Base-by-base conservation (phyloP, 2,113 vertebrate genomes). In the Misgurnus anguillicaudatus region DNA sequence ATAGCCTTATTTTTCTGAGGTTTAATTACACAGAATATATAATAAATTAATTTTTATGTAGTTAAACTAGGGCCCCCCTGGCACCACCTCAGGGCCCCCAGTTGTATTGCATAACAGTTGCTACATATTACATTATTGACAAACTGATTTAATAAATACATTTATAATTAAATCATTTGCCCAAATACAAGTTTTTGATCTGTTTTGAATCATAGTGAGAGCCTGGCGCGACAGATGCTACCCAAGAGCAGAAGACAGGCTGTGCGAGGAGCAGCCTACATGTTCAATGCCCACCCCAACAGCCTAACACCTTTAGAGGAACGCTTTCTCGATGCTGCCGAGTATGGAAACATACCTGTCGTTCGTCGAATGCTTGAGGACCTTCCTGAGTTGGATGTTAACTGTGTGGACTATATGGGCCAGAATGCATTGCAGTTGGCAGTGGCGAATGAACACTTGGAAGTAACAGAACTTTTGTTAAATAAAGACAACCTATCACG, bases 321-420 rank as follows among this genome's bases (percentile, higher is more conserved):
- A 72, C 95, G 94, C 5, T 97, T 99, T 83, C 88, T 99, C 86
- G 96, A 98, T 69, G 97, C 98, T 0, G 98, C 98, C 0, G 98
- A 99, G 47, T 99, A 99, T 1, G 98, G 98, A 41, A 99, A 99
- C 82, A 96, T 99, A 82, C 98, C 98, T 0, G 97, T 97, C 80
- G 93, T 99, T 57, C 93, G 97, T 55, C 95, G 95, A 84, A 98
- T 98, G 96, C 88, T 99, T n/a, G 95, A 96, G 63, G 95, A 98
- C 31, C 91, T 95, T n/a, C 88, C 92, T 2, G 92, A 91, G 0
- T 91, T 99, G 81, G 98, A 98, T 0, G 96, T 99, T 9, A 99
- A 98, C 60, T 96, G 96, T 7, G 97, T 99, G 89, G 95, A 99
- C 89, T 99, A 99, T 84, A 99, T 99, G 97, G 97, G 97, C 78